Evolutionary conservation across 2,797 vertebrate species (phyloP), one percentile per base, ranked within the genome.

Genomic region (Hippoglossus hippoglossus): DNA sequence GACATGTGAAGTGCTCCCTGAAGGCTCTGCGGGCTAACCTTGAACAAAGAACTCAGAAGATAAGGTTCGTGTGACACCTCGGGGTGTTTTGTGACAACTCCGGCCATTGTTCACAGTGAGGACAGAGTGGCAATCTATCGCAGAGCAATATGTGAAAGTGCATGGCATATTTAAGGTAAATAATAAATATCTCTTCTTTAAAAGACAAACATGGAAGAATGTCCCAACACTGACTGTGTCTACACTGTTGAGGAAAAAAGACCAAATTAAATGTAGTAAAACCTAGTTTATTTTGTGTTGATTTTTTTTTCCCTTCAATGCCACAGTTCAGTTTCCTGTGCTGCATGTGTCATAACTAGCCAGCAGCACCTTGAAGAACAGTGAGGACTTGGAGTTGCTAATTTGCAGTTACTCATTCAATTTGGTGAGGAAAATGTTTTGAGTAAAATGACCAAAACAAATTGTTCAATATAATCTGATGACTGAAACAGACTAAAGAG

Each of bases 11-110:
- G 73, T 56, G 64, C 49, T 77, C 64, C 77, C 77, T 70, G 1
- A 1, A 63, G 80, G 81, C 81, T 52, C 66, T n/a, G 69, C 73
- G 44, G 61, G 74, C 83, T 87, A 88, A 89, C 86, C 81, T 86
- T 83, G 76, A 80, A 77, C 63, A 63, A 71, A 41, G 68, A 71
- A 81, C 28, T 73, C 41, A 75, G 79, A 61, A 71, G 80, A 83
- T 68, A 60, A 79, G 78, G 82, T 85, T 77, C 39, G 52, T 73
- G 61, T 55, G 71, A 75, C 79, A 67, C 83, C 31, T 24, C 16
- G 3, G 76, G 78, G 56, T 15, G 19, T 44, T 26, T 28, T 21
- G 55, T 82, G 80, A 87, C 86, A 77, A 65, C 61, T 67, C 16
- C 54, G 69, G 75, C 75, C 62, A 64, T 71, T 78, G 77, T 84